These are phyloP conservation scores for Cephus pulcher DNA, from an alignment of 2,888 invertebrate genomes.

Conservation along the genomic window DNA sequence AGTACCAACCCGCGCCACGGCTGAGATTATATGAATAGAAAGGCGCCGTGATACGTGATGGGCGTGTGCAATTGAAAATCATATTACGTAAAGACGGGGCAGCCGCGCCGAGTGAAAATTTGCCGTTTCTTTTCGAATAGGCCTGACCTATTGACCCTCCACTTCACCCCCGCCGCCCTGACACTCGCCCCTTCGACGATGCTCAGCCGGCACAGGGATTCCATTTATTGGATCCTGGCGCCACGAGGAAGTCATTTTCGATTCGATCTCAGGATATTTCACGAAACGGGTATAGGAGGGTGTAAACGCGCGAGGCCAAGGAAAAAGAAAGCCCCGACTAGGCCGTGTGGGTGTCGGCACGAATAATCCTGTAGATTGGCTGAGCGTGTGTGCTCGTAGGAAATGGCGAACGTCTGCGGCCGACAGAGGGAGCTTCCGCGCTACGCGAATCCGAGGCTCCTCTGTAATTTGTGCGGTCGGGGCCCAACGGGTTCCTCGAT, in stretches of 20 bases:
- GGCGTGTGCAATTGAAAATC: constrained; percentile 57
- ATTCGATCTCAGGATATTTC: neutral
- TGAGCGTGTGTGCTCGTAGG: neutral
- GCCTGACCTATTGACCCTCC: neutral
- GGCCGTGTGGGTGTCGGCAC: too few species aligned
- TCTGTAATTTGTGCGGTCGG: constrained; percentile 60
- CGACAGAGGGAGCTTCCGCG: constrained; percentile 36
- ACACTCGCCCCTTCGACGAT: neutral
- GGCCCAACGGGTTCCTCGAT: constrained; percentile 47
- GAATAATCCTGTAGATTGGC: too few species aligned
- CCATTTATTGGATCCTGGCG: neutral
- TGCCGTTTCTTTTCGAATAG: constrained; percentile 35
- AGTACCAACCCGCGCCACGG: constrained; percentile 35
- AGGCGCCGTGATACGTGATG: constrained; percentile 56
- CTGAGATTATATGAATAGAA: constrained; percentile 57
- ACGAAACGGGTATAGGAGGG: neutral
- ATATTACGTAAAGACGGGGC: constrained; percentile 50
- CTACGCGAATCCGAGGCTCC: constrained; percentile 43
- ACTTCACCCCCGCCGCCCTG: neutral
- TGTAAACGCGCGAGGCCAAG: neutral
- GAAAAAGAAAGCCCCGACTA: neutral
- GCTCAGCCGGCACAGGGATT: neutral
- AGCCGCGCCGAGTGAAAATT: constrained; percentile 42
- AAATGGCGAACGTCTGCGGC: neutral
- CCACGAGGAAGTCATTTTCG: neutral